phyloP scores from a whole-genome alignment of 2,797 vertebrate species.

The Neostethus bicornis region DNA sequence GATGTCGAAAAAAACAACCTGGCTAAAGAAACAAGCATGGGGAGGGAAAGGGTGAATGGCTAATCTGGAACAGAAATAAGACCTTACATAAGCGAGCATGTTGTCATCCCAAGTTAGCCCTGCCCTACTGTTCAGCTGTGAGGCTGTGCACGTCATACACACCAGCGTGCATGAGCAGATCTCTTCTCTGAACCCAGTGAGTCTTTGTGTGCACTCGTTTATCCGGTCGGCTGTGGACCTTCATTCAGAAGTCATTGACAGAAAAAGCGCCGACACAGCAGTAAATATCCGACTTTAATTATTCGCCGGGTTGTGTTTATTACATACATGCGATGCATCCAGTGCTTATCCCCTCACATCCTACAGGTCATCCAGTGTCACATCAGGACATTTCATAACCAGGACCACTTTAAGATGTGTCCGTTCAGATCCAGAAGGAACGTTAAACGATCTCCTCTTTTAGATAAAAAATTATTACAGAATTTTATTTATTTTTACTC shows the following conservation, averaged over 20 bases:
- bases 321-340: not conserved
- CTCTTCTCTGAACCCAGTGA: slow-evolving; percentile 47
- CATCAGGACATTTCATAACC: slow-evolving; percentile 29
- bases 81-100: slow-evolving; percentile 72
- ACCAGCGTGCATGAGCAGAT: slow-evolving; percentile 38
- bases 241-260: slow-evolving; percentile 17
- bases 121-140: slow-evolving; percentile 55
- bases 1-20: slow-evolving; percentile 31
- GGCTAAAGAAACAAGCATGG: slow-evolving; percentile 30
- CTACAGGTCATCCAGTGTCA: slow-evolving; percentile 15
- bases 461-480: not conserved
- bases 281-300: not conserved
- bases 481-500: no score
- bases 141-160: slow-evolving; percentile 30
- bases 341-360: not conserved
- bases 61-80: slow-evolving; percentile 81
- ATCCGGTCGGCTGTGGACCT: slow-evolving; percentile 20
- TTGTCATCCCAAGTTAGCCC: slow-evolving; percentile 63
- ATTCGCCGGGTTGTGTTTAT: not conserved
- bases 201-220: slow-evolving; percentile 43
- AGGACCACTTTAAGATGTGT: no score
- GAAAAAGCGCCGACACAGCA: slow-evolving; percentile 7
- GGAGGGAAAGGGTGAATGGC: slow-evolving; percentile 56
- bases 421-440: slow-evolving; percentile 5
- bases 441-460: not conserved